Base-by-base conservation (phyloP, 2,797 vertebrate genomes). In the Pelochelys cantorii region DNA sequence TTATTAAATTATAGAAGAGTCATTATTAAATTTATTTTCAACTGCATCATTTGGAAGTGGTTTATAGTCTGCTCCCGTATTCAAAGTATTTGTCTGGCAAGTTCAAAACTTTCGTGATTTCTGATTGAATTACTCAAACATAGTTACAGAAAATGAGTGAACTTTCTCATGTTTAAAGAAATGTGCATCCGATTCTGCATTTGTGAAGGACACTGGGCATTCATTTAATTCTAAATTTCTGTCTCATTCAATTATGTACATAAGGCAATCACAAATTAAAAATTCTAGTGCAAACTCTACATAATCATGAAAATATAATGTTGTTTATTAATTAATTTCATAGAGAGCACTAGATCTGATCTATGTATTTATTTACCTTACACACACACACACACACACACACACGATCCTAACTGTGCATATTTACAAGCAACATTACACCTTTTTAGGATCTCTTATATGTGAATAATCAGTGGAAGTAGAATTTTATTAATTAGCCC, bases 401-500 rank as follows among this genome's bases (percentile, higher is more conserved):
- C 52, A 78, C 3, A 53, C 6, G 77, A 4, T 54, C 34, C 54
- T 90, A 90, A 85, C 13, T 31, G 37, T 87, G 42, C 59, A 82
- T 48, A 25, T 86, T 79, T 34, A 60, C 34, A 57, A 81, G 55
- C 80, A 84, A 87, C 71, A 87, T 1, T 42, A 53, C 74, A 59
- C 15, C 62, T 11, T 94, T 96, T 90, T 75, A 86, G 60, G 80
- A 78, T 92, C 79, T 59, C 60, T 55, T 34, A 88, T 37, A 34
- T 65, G 53, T 79, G 34, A 48, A 60, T 48, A 52, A 48, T 48
- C 8, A 88, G 23, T 62, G 15, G 79, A 93, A 94, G 93, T 27
- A 91, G 78, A 96, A 95, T 53, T 93, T 80, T 86, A 91, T 88
- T 92, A 87, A 85, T 60, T 87, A 74, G 75, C 83, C 90, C 60